Evolutionary conservation across 2,113 vertebrate genomes (phyloP).

Genomic region (Melanerpes aurifrons): DNA sequence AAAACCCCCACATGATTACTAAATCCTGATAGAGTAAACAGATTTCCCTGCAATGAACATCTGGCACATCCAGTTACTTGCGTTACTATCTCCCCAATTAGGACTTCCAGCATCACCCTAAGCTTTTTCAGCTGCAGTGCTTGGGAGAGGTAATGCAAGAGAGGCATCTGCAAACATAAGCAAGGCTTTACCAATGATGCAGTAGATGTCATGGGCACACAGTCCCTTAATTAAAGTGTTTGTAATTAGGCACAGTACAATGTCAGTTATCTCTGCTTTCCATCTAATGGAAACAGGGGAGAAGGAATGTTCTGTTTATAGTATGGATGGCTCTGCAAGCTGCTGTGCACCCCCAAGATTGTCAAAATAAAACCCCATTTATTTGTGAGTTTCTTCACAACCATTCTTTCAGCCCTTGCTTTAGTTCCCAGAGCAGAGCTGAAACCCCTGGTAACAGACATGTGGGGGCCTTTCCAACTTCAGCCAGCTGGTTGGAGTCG

Average conservation of each 20-base stretch:
- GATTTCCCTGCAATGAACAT: background rate
- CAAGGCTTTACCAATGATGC: background rate
- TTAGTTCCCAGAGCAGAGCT: background rate
- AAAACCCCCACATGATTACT: background rate
- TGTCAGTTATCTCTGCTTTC: background rate
- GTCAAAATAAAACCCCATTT: background rate
- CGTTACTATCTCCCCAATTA: background rate
- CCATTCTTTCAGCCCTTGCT: background rate
- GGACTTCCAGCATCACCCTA: background rate
- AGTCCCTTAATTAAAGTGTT: background rate
- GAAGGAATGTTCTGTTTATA: background rate
- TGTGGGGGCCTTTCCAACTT: background rate
- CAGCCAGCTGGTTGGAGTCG: background rate
- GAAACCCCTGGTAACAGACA: background rate
- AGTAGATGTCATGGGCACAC: background rate
- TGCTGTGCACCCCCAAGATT: background rate
- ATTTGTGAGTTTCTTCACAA: background rate
- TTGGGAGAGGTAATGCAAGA: background rate
- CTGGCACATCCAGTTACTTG: background rate
- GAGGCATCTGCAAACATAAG: background rate
- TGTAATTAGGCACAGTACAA: background rate
- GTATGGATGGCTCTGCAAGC: background rate
- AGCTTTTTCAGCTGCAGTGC: background rate
- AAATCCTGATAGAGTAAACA: background rate
- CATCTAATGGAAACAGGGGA: background rate